phyloP scores from a whole-genome alignment of 2,797 vertebrate genomes.

The Trematomus bernacchii region DNA sequence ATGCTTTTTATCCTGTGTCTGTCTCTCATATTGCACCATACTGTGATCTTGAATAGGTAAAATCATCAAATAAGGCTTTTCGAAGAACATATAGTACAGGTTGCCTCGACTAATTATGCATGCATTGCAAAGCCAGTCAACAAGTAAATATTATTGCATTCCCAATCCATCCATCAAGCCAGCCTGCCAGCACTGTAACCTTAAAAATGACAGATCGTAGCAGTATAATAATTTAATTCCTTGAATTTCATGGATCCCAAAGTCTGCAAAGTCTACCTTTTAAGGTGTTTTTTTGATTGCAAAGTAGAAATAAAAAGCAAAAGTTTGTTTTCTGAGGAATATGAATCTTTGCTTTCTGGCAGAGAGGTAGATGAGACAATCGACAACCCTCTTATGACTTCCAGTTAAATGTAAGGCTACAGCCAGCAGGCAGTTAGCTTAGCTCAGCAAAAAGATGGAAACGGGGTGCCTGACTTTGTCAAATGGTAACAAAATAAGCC shows the following conservation, averaged over 20 bases:
- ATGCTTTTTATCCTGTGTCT: slow-evolving; percentile 15
- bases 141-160: slow-evolving; percentile 2
- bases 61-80: not conserved
- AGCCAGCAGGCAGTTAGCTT: not conserved
- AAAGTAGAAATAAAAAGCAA: not conserved
- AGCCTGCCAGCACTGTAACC: not conserved
- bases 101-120: not conserved
- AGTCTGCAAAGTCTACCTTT: not conserved
- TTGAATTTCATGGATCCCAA: not conserved
- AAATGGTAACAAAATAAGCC: not conserved
- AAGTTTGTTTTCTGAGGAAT: not conserved
- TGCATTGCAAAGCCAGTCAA: too few species aligned
- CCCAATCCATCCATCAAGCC: not conserved
- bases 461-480: too few species aligned
- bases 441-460: not conserved
- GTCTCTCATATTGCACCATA: slow-evolving; percentile 9
- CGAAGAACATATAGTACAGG: not conserved
- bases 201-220: not conserved
- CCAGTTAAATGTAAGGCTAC: not conserved
- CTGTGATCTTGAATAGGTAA: slow-evolving; percentile 12
- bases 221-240: not conserved
- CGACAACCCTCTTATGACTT: not conserved
- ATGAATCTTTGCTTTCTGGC: not conserved
- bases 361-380: not conserved
- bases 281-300: not conserved